Percentiles rank a stretch among this genome's conserved stretches.
These are phyloP conservation scores for Protobothrops flavoviridis DNA, from an alignment of 2,113 vertebrate genomes.

Conservation along the genomic window DNA sequence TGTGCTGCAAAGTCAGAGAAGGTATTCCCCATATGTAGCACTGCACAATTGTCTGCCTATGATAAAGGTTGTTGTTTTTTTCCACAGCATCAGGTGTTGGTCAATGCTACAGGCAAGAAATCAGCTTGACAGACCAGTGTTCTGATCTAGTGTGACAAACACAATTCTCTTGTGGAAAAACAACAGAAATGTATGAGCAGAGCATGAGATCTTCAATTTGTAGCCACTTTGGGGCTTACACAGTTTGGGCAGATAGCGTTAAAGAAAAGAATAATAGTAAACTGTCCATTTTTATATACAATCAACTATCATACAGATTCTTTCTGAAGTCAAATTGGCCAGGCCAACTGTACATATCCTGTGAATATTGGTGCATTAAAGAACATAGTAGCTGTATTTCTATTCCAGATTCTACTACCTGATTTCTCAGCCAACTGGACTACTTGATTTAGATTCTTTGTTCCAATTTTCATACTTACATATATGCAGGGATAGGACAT, in stretches of 20 bases:
- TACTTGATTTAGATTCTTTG: not conserved
- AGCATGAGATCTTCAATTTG: slow-evolving; percentile 10
- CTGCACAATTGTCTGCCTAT: not conserved
- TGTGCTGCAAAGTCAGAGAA: slow-evolving; percentile 27
- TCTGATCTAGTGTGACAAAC: slow-evolving; percentile 40
- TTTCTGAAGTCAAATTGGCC: not conserved
- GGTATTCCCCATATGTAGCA: slow-evolving; percentile 27
- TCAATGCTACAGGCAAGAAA: slow-evolving; percentile 9
- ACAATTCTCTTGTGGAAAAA: slow-evolving; percentile 1
- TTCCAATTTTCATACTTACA: not conserved
- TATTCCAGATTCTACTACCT: not conserved
- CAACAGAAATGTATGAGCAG: not conserved
- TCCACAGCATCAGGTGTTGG: not conserved
- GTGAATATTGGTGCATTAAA: not conserved
- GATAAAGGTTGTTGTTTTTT: slow-evolving; percentile 22
- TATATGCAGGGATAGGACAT: not conserved
- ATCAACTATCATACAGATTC: not conserved
- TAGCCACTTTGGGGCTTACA: slow-evolving; percentile 16
- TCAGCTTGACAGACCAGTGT: slow-evolving; percentile 3
- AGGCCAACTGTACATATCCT: not conserved
- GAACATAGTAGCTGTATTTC: not conserved
- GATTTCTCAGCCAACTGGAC: not conserved
- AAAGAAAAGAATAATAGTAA: not conserved
- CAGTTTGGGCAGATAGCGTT: not conserved
- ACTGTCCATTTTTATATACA: not conserved